phyloP scores from a whole-genome alignment of 1,140 invertebrate genomes.

The Dendrolimus punctatus region DNA sequence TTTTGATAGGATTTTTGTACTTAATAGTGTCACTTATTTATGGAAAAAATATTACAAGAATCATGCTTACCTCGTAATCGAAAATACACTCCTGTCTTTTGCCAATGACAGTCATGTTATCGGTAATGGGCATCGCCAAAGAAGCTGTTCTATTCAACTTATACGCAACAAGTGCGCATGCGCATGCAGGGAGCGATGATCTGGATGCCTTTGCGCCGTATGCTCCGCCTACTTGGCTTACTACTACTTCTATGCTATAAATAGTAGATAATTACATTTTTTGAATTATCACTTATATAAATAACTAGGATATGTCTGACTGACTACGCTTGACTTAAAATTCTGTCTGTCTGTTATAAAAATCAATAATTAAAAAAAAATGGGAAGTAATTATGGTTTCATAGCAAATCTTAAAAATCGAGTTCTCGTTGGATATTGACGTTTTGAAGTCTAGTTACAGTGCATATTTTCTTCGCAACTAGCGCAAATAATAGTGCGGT shows the following conservation, averaged over 20 bases:
- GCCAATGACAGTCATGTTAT: constrained; percentile 77
- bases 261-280: background rate
- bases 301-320: too few relatives aligned
- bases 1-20: too few relatives aligned
- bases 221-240: constrained; percentile 50
- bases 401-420: too few relatives aligned
- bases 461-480: too few relatives aligned
- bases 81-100: constrained; percentile 71
- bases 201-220: constrained; percentile 60
- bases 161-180: constrained; percentile 53
- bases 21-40: too few relatives aligned
- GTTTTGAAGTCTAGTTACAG: too few relatives aligned
- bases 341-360: too few relatives aligned
- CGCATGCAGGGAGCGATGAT: constrained; percentile 38
- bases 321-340: too few relatives aligned
- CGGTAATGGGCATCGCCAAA: constrained; percentile 72
- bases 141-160: constrained; percentile 36
- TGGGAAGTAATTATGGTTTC: too few relatives aligned
- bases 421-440: too few relatives aligned
- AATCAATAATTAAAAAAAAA: too few relatives aligned
- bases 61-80: constrained; percentile 74
- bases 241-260: constrained; percentile 51
- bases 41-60: constrained; percentile 44
- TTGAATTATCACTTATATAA: background rate
- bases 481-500: too few relatives aligned